phyloP scores from a whole-genome alignment of 2,888 invertebrate species.

The Mesoligia furuncula region DNA sequence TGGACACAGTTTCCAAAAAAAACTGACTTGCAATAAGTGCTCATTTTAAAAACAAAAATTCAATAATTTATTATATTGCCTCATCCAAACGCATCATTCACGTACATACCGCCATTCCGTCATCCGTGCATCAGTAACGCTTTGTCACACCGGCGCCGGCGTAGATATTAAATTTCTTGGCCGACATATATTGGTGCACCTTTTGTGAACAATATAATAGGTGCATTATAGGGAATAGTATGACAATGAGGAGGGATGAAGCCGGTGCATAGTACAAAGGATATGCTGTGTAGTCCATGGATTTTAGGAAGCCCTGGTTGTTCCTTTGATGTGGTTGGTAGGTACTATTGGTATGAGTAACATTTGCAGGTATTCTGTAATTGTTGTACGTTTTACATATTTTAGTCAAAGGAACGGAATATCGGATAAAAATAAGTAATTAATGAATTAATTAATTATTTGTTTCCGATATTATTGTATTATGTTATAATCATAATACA shows the following conservation, averaged over 20 bases:
- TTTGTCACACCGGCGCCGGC: constrained; percentile 54
- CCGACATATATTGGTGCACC: constrained; percentile 46
- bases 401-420: too few species aligned
- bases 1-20: background rate
- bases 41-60: too few species aligned
- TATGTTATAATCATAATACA: too few species aligned
- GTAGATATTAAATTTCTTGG: constrained; percentile 68
- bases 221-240: constrained; percentile 42
- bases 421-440: too few species aligned
- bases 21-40: background rate
- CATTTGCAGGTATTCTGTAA: too few species aligned
- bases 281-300: background rate
- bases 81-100: background rate
- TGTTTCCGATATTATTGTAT: too few species aligned
- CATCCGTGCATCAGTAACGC: constrained; percentile 49
- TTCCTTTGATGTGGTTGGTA: background rate
- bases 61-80: background rate
- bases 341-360: background rate
- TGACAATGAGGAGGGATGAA: constrained; percentile 4
- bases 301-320: background rate
- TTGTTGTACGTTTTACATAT: too few species aligned
- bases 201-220: constrained; percentile 45
- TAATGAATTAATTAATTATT: too few species aligned
- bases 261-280: background rate
- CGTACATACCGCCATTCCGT: constrained; percentile 5